These are phyloP conservation scores for Microtus ochrogaster DNA, from an alignment of 2,113 vertebrate species.

Conservation along the genomic window DNA sequence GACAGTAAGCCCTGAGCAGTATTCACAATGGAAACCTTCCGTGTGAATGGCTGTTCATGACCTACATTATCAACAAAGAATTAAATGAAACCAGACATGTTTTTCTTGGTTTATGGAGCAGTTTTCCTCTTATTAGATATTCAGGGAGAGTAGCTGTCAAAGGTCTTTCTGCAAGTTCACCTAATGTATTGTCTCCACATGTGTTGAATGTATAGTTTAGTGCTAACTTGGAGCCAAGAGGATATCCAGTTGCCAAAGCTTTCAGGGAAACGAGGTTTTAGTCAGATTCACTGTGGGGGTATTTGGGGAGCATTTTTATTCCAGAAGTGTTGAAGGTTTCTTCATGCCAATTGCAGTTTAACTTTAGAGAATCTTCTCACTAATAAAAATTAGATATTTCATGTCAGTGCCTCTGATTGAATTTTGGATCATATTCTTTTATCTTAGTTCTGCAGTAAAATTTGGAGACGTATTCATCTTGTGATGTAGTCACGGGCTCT, in stretches of 20 bases:
- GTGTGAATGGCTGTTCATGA: conserved; percentile 30
- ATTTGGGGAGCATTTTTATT: conserved; percentile 38
- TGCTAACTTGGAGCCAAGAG: conserved; percentile 49
- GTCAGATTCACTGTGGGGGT: conserved; percentile 23
- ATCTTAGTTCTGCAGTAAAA: conserved; percentile 40
- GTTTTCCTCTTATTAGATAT: conserved; percentile 59
- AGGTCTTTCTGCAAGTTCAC: conserved; percentile 63
- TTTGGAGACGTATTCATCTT: background rate
- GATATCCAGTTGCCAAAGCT: conserved; percentile 50
- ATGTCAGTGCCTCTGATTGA: background rate
- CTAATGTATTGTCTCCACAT: conserved; percentile 77
- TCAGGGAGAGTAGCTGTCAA: conserved; percentile 70
- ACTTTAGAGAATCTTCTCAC: conserved; percentile 17
- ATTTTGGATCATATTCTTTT: conserved; percentile 7
- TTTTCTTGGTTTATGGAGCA: conserved; percentile 42
- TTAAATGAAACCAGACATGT: conserved; percentile 74
- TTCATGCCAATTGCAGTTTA: conserved; percentile 11
- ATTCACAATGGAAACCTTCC: conserved; percentile 61
- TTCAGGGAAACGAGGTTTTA: conserved; percentile 33
- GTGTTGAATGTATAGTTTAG: conserved; percentile 44
- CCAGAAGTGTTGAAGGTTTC: conserved; percentile 15
- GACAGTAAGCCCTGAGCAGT: conserved; percentile 57
- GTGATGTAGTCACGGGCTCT: background rate
- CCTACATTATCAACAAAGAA: conserved; percentile 73
- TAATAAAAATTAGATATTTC: conserved; percentile 39